phyloP scores from a whole-genome alignment of 1,140 invertebrate genomes.

The Bombus terrestris region DNA sequence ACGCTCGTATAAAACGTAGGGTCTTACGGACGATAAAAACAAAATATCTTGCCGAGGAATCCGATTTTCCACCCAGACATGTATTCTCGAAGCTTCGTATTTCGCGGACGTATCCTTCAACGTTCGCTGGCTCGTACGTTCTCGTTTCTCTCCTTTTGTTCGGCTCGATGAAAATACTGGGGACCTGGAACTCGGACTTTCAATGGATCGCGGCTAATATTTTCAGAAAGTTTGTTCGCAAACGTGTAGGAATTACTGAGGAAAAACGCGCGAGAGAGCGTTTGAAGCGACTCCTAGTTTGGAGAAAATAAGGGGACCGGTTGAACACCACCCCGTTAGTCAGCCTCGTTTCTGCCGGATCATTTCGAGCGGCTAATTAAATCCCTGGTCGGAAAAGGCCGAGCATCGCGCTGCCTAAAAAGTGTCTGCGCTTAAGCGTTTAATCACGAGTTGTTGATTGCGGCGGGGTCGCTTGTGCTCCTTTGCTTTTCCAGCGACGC shows the following conservation, averaged over 20 bases:
- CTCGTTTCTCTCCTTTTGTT: neutral
- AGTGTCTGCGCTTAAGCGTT: slow-evolving; percentile 31
- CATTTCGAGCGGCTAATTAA: slow-evolving; percentile 45
- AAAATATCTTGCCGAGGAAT: neutral
- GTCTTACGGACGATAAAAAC: neutral
- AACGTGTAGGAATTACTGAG: neutral
- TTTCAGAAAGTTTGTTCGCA: neutral
- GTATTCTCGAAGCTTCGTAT: neutral
- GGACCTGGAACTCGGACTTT: neutral
- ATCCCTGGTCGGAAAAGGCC: slow-evolving; percentile 18
- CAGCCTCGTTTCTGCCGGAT: neutral
- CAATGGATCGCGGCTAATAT: neutral
- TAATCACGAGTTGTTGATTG: slow-evolving; percentile 51
- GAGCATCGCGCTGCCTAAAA: slow-evolving; percentile 13
- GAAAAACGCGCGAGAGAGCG: neutral
- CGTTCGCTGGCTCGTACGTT: too few species aligned
- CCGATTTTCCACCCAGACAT: slow-evolving; percentile 5
- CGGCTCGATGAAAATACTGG: slow-evolving; percentile 1
- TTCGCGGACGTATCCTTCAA: neutral
- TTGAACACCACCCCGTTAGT: neutral
- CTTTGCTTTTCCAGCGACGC: neutral
- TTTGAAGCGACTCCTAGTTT: neutral
- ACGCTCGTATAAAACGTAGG: neutral
- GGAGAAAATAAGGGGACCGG: neutral
- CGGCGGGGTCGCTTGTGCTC: neutral